Evolutionary conservation across 2,888 invertebrate genomes (phyloP), one percentile per base, ranked within the genome.

Genomic region (Philereme transversata): DNA sequence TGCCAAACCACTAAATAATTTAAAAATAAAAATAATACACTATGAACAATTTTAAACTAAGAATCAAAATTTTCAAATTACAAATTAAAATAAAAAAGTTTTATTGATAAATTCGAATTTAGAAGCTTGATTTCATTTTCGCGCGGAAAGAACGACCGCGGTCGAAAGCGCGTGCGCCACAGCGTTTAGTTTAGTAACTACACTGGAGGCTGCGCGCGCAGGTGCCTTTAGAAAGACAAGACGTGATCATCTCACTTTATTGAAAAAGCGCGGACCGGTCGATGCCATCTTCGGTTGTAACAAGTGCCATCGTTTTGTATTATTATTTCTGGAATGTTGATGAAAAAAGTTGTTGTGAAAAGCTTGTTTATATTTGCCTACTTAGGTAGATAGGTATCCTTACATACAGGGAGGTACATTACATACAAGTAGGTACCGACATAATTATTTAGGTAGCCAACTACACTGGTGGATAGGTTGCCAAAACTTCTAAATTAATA

Each of bases 61-160:
- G 36, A 47, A 41, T 11, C 9, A 43, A 11, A 44, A 7, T 11
- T 43, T 54, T 46, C 33, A 40, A 51, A 45, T 11, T 43, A 4
- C 36, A 8, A 48, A 44, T 35, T 8, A 7, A 5, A 53, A 10
- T 45, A 22, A 34, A 51, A 58, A 48, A 45, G 56, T 55, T 62
- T 47, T 56, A 59, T 57, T 43, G 60, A 36, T 45, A 51, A 55
- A 52, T 61, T 67, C 45, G 58, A 72, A 67, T 66, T 70, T 83
- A 84, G 76, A 84, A 84, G 69, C 65, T 77, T 81, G 82, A 81
- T 84, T 76, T 84, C 82, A 87, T 87, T 88, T 88, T 86, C 83
- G 84, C 87, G 85, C 87, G 83, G 68, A 58, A 68, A 59, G 55
- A 59, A 68, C 75, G 76, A 72, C 74, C 81, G 81, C 78, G 74